Base-by-base conservation (phyloP, 2,888 invertebrate genomes). In the Limenitis camilla region DNA sequence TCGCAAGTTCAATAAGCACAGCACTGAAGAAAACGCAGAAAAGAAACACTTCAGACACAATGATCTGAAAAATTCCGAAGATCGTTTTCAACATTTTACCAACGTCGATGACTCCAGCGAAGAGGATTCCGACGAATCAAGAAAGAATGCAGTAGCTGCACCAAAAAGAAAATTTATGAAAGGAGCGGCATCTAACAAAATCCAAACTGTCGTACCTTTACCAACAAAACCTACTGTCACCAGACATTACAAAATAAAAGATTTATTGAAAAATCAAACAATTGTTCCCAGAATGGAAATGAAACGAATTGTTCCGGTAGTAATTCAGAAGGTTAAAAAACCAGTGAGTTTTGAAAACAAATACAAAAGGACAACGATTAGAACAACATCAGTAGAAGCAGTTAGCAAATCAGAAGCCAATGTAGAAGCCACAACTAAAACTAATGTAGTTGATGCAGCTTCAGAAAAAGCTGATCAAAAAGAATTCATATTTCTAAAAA, bases 401-500 rank as follows among this genome's bases (percentile, higher is more conserved):
- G 19, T 19, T 5, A 36, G 6, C 10, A 4, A 10, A 36, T 43
- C 27, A 33, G 27, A 33, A 28, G n/a, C n/a, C n/a, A n/a, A n/a
- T n/a, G n/a, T n/a, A n/a, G n/a, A n/a, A n/a, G 1, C 11, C 1
- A 30, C 45, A 5, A 10, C 8, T 10, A 45, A 30, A 1, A 36
- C 6, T 0, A 11, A 8, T 11, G 30, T 30, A 30, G 5, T 28
- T 3, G 29, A 35, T 7, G 0, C 38, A 30, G 45, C 19, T 1
- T 19, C 35, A 11, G 45, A 45, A 45, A 45, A 30, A 11, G 38
- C 36, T 38, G 45, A 45, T 29, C 36, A 38, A 5, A 45, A 19
- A 11, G 45, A 45, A 29, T 45, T 45, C 10, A 45, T 45, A 6
- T 38, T 45, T 45, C 5, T 45, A 5, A 36, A 45, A 9, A 30